A percentile compares a stretch with the other conserved stretches of the same genome.
Conservation (phyloP, 2,113 vertebrate genomes). For the Phocoena sinus region DNA sequence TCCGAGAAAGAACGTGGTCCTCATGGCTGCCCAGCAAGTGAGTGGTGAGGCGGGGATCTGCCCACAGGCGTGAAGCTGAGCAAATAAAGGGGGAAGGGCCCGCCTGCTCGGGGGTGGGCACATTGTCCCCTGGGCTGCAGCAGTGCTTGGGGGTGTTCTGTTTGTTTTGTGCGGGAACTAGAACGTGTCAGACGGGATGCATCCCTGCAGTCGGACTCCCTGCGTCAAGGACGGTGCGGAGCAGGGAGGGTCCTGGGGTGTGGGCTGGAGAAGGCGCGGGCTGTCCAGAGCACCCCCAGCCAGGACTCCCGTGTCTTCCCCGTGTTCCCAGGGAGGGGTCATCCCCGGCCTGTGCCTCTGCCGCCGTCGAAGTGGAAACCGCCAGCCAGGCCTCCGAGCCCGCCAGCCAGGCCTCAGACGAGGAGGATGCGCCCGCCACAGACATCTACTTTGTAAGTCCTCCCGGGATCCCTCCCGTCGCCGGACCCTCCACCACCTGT, state of each 20-base stretch:
- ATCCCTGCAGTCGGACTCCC: not conserved
- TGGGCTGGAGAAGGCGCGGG: rapidly evolving
- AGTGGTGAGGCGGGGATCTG: not conserved
- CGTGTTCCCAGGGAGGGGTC: conserved; percentile 80
- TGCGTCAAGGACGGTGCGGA: not conserved
- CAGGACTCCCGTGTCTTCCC: not conserved
- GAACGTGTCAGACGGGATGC: not conserved
- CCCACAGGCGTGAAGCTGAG: not conserved
- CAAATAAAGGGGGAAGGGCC: not conserved
- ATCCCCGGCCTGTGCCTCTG: conserved; percentile 77
- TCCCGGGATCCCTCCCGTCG: rapidly evolving
- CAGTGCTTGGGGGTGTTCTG: not conserved
- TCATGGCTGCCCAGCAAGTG: not conserved
- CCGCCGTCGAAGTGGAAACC: conserved; percentile 82
- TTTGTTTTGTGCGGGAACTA: not conserved
- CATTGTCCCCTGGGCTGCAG: not conserved
- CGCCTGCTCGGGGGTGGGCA: rapidly evolving
- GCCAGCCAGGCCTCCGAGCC: conserved; percentile 92
- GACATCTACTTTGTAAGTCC: conserved; percentile 98
- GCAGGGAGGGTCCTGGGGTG: rapidly evolving
- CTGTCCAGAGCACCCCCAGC: not conserved
- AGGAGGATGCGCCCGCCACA: conserved; percentile 92
- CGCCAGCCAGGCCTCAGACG: conserved; percentile 94
- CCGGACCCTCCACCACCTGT: rapidly evolving
- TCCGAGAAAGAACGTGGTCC: not conserved